Base-by-base conservation (phyloP, 2,797 vertebrate species). In the Gobio occitaniae region DNA sequence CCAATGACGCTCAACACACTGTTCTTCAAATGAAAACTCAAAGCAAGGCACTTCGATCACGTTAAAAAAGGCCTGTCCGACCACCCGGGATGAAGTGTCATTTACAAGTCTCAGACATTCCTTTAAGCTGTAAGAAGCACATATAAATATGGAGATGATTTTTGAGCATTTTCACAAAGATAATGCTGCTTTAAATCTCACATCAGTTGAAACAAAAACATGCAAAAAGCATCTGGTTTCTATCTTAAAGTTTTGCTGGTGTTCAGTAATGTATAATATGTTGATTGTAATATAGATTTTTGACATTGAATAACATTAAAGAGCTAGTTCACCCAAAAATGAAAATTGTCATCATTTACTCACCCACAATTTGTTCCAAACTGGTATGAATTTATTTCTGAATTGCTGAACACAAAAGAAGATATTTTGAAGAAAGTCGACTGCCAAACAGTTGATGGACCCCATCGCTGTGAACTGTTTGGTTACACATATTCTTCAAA, bases 11-110 rank as follows among this genome's bases (percentile, higher is more conserved):
- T 99, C 96, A 72, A 95, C 94, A 36, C 97, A 98, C 86, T 96
- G 96, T 21, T 97, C 96, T 88, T 96, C 95, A 80, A 95, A 96
- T 70, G 74, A 74, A 2, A 98, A 91, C 48, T 96, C 95, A 56
- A 97, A 98, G 92, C 97, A 99, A 13, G 97, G 97, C 72, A 94
- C 96, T 71, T 95, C 94, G 16, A 98, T 96, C 85, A 98, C 95
- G 10, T 97, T 98, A 91, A 97, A 97, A 93, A 98, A 98, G 0
- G 97, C 95, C 86, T 98, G 96, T 56, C 96, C 96, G 54, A 97
- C 95, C 12, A 96, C 94, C 1, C 95, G 91, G 2, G 98, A 98
- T 4, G 96, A 93, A 0, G 96, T 96, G 93, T 97, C 95, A 0
- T 98, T 97, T 78, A 96, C 96, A 44, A 44, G 89, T 90, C 90